phyloP scores from a whole-genome alignment of 2,113 vertebrate species.

The Siniperca chuatsi region DNA sequence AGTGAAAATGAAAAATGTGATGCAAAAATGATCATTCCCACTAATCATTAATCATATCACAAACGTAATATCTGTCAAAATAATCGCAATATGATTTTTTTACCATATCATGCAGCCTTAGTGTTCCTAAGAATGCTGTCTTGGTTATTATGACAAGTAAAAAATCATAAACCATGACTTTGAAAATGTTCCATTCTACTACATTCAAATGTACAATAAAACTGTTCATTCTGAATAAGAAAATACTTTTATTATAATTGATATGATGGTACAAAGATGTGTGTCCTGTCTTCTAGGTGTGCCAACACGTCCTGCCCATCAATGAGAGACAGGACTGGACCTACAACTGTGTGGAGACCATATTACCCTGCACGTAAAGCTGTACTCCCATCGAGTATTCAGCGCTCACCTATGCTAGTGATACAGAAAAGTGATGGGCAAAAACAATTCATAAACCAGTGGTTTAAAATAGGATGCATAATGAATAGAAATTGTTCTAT shows the following conservation, averaged over 20 bases:
- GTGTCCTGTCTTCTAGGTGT: conserved; percentile 84
- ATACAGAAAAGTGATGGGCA: not conserved
- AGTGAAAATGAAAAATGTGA: too few relatives aligned
- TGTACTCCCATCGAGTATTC: not conserved
- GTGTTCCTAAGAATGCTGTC: not conserved
- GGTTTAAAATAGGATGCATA: not conserved
- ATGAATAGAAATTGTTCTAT: not conserved
- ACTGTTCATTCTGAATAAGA: not conserved
- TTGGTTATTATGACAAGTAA: not conserved
- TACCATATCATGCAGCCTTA: too few relatives aligned
- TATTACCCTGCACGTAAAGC: conserved; percentile 76
- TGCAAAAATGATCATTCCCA: too few relatives aligned
- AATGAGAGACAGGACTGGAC: conserved; percentile 91
- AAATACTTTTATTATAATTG: not conserved
- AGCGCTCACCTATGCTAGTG: not conserved
- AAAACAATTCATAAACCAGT: not conserved
- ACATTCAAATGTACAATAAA: not conserved
- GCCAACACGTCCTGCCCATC: conserved; percentile 91
- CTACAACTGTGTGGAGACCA: conserved; percentile 89
- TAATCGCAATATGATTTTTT: too few relatives aligned
- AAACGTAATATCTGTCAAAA: too few relatives aligned
- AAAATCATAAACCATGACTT: not conserved
- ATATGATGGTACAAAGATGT: not conserved
- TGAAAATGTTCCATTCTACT: not conserved
- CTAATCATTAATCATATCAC: too few relatives aligned